These are phyloP conservation scores for Mongoloraphidia duomilia DNA, from an alignment of 2,888 invertebrate genomes.

Conservation along the genomic window DNA sequence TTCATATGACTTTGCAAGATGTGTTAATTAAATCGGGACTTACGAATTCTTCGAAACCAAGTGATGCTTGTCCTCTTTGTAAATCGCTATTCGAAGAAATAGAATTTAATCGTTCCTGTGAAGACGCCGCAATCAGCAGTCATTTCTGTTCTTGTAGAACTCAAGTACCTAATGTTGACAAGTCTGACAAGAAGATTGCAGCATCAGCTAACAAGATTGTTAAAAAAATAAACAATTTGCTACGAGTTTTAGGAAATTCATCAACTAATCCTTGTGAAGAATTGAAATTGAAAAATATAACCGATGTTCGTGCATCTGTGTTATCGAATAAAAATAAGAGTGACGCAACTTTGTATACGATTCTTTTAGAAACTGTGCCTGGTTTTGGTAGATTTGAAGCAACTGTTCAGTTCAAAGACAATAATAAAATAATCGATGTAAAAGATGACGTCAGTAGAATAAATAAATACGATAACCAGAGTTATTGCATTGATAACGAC, in stretches of 20 bases:
- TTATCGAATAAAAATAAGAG: conserved; percentile 14
- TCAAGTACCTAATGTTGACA: conserved; percentile 30
- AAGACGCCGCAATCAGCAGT: conserved; percentile 47
- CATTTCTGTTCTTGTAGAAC: conserved; percentile 70
- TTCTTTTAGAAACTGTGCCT: conserved; percentile 51
- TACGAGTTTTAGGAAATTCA: conserved; percentile 19
- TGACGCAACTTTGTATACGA: conserved; percentile 39
- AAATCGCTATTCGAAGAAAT: conserved; percentile 46
- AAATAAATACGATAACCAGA: conserved; percentile 36
- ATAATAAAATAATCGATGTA: conserved; percentile 27
- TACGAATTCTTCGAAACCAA: conserved; percentile 21
- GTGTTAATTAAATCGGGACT: conserved; percentile 38
- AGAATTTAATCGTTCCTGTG: conserved; percentile 46
- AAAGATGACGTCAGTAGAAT: conserved; percentile 47
- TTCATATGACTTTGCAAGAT: conserved; percentile 56
- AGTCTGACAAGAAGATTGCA: conserved; percentile 36
- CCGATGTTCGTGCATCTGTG: conserved; percentile 21
- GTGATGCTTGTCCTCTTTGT: conserved; percentile 48
- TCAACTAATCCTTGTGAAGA: conserved; percentile 32
- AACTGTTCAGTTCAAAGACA: conserved; percentile 34
- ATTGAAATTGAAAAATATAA: conserved; percentile 36
- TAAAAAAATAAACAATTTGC: conserved; percentile 23
- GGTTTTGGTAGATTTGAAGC: conserved; percentile 56
- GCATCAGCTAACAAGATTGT: conserved; percentile 31
- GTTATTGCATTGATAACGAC: conserved; percentile 36